Evolutionary conservation across 1,140 invertebrate genomes (phyloP).

Genomic region (Ectropis grisescens): DNA sequence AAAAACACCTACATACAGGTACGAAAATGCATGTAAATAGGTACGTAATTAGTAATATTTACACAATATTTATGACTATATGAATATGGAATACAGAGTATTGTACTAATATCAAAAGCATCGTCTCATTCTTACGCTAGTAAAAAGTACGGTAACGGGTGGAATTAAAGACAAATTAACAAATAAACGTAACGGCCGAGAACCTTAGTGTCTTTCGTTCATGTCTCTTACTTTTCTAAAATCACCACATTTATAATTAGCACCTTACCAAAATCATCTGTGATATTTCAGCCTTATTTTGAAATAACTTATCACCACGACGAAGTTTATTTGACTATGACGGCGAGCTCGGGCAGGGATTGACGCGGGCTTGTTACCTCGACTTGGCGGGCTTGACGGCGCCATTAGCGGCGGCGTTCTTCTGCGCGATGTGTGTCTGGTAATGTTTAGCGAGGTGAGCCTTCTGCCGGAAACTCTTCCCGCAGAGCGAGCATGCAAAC

Average conservation of each 20-base stretch:
- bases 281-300: slow-evolving; percentile 62
- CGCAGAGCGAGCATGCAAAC: slow-evolving; percentile 89
- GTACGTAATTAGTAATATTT: slow-evolving; percentile 16
- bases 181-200: slow-evolving; percentile 43
- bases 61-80: slow-evolving; percentile 36
- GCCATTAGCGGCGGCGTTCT: slow-evolving; percentile 70
- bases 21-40: slow-evolving; percentile 18
- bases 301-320: slow-evolving; percentile 38
- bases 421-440: slow-evolving; percentile 92
- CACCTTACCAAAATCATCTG: slow-evolving; percentile 66
- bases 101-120: no score
- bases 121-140: slow-evolving; percentile 34
- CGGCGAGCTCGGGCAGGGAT: slow-evolving; percentile 6
- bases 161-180: slow-evolving; percentile 66
- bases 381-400: slow-evolving; percentile 59
- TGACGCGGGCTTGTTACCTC: slow-evolving; percentile 43
- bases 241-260: slow-evolving; percentile 57
- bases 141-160: slow-evolving; percentile 64
- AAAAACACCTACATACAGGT: slow-evolving; percentile 13
- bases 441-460: slow-evolving; percentile 98
- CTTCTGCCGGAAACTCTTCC: slow-evolving; percentile 94
- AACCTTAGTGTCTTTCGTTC: slow-evolving; percentile 34
- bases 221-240: slow-evolving; percentile 43
- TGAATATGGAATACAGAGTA: slow-evolving; percentile 35
- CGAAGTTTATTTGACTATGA: slow-evolving; percentile 57